Percentiles rank a stretch among this genome's conserved stretches.
These are phyloP conservation scores for Physeter macrocephalus DNA, from an alignment of 2,113 vertebrate species.

Conservation along the genomic window DNA sequence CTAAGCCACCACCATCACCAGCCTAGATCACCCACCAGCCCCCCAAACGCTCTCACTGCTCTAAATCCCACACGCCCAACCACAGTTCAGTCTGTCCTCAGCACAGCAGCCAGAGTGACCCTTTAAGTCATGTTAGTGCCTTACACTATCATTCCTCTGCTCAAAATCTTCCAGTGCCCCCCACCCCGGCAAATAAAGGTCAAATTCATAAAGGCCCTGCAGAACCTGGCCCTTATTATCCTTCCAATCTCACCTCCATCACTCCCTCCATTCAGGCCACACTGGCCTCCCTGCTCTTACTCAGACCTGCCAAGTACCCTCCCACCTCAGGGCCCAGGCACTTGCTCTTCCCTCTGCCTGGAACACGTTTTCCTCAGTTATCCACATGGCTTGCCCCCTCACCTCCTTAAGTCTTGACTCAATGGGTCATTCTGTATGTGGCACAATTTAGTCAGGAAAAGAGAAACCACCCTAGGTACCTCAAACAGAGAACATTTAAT, in stretches of 20 bases:
- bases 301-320: background rate
- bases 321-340: background rate
- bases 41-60: too few species aligned
- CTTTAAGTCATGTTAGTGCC: background rate
- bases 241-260: background rate
- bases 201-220: background rate
- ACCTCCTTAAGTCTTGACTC: background rate
- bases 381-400: background rate
- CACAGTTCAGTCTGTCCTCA: too few species aligned
- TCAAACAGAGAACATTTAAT: background rate
- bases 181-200: background rate
- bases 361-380: background rate
- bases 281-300: background rate
- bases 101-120: background rate
- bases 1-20: background rate
- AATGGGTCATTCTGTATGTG: background rate
- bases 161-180: background rate
- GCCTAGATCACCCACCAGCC: background rate
- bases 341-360: background rate
- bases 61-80: background rate
- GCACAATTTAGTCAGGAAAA: background rate
- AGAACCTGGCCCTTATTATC: too few species aligned
- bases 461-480: background rate
- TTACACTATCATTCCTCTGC: background rate
- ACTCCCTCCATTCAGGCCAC: too few species aligned